A percentile compares a stretch with the other conserved stretches of the same genome.
Evolutionary conservation across 2,888 invertebrate genomes (phyloP).

Genomic region (Orthonychiurus folsomi): DNA sequence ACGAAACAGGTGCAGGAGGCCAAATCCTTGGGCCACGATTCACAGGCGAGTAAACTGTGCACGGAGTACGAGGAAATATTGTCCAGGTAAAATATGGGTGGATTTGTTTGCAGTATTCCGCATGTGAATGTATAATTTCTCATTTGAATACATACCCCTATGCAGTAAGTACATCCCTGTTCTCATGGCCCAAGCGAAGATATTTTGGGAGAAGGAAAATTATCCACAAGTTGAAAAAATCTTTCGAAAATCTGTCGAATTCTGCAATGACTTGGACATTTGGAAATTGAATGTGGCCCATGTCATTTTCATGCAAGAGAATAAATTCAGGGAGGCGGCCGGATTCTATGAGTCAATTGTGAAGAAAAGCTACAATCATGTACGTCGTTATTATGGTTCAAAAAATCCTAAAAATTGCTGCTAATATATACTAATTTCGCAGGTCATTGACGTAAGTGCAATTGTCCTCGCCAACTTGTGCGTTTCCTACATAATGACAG

Average conservation of each 20-base stretch:
- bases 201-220: slow-evolving; percentile 95
- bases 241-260: slow-evolving; percentile 92
- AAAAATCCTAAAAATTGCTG: neutral
- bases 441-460: slow-evolving; percentile 90
- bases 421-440: slow-evolving; percentile 14
- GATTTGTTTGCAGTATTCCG: too few relatives aligned
- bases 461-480: slow-evolving; percentile 96
- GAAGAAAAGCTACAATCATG: slow-evolving; percentile 83
- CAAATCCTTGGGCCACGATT: slow-evolving; percentile 32
- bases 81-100: too few relatives aligned
- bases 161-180: slow-evolving; percentile 77
- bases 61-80: slow-evolving; percentile 39
- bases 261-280: slow-evolving; percentile 91
- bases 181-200: slow-evolving; percentile 98
- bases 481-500: slow-evolving; percentile 98
- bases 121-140: slow-evolving; percentile 13
- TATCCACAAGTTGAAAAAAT: slow-evolving; percentile 94
- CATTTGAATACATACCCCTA: slow-evolving; percentile 9
- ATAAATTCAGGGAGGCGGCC: slow-evolving; percentile 94
- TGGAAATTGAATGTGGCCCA: slow-evolving; percentile 99
- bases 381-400: slow-evolving; percentile 8
- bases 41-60: slow-evolving; percentile 34
- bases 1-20: slow-evolving; percentile 59
- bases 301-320: slow-evolving; percentile 98
- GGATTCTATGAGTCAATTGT: slow-evolving; percentile 98